Evolutionary conservation across 2,797 vertebrate species (phyloP), one percentile per base, ranked within the genome.

Genomic region (Gouania willdenowi): DNA sequence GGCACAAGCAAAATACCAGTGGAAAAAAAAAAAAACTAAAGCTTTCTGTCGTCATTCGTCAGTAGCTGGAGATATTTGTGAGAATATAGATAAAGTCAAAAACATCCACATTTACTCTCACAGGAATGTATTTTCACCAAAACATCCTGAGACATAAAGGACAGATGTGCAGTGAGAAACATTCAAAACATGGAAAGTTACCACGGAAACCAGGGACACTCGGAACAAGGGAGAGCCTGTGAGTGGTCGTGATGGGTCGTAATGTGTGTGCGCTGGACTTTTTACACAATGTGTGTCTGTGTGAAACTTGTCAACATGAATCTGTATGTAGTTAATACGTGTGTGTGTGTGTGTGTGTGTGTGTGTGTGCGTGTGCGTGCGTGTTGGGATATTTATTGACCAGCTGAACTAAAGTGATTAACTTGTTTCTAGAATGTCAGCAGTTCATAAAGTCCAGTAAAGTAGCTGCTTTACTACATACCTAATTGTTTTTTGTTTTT

Each of bases 61-160:
- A 39, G 69, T 76, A 71, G 76, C 75, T 60, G 41, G 76, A 76
- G 80, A 83, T 72, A 65, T 50, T 58, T 71, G 48, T 77, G 67
- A 75, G 64, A 68, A 58, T 26, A 51, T 19, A 66, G 5, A 52
- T 43, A 45, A 24, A 51, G 18, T 45, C 6, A 50, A 49, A 36
- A 29, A 46, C 1, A 58, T 17, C 51, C 2, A 23, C 29, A 24
- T 26, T 11, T 18, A 22, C 22, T 25, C 30, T 24, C 41, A 30
- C 16, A 42, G 15, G 22, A 24, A 40, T 8, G 57, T 26, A 52
- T 39, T 37, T 44, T 42, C 33, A 34, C 11, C 23, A 51, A 31
- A 20, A 46, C 11, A 45, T 15, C n/a, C 43, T 36, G 17, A 29
- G 15, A 23, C 7, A 47, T 33, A 52, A 34, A 66, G 42, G 42